phyloP scores from a whole-genome alignment of 2,113 vertebrate genomes.

The Pica pica region DNA sequence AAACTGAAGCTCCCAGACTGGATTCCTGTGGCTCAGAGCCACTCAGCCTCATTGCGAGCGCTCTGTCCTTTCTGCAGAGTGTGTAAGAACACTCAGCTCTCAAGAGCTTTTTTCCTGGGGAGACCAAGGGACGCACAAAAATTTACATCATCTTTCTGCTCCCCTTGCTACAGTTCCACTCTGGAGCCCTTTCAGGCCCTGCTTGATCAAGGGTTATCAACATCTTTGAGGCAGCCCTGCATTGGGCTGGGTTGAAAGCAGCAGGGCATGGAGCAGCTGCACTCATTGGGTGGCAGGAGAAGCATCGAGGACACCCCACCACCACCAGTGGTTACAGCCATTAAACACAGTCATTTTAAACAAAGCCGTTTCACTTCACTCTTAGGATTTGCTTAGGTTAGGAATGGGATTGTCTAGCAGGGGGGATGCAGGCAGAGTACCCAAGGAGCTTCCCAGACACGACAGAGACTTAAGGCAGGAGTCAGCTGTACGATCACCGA shows the following conservation, averaged over 20 bases:
- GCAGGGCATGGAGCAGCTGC: neutral
- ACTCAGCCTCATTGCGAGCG: accelerated
- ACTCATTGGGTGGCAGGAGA: neutral
- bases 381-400: neutral
- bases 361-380: neutral
- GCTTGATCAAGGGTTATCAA: neutral
- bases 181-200: neutral
- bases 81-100: neutral
- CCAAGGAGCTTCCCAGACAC: neutral
- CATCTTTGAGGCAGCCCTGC: neutral
- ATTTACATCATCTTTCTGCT: neutral
- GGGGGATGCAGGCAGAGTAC: neutral
- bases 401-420: neutral
- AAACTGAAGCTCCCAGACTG: neutral
- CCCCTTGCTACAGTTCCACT: neutral
- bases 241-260: neutral
- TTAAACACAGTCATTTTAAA: neutral
- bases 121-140: accelerated
- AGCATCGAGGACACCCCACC: neutral
- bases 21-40: neutral
- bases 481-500: neutral
- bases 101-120: neutral
- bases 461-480: neutral
- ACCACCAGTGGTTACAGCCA: neutral
- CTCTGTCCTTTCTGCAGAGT: neutral